These are phyloP conservation scores for Papilio glaucus DNA, from an alignment of 1,140 invertebrate species.

Conservation along the genomic window DNA sequence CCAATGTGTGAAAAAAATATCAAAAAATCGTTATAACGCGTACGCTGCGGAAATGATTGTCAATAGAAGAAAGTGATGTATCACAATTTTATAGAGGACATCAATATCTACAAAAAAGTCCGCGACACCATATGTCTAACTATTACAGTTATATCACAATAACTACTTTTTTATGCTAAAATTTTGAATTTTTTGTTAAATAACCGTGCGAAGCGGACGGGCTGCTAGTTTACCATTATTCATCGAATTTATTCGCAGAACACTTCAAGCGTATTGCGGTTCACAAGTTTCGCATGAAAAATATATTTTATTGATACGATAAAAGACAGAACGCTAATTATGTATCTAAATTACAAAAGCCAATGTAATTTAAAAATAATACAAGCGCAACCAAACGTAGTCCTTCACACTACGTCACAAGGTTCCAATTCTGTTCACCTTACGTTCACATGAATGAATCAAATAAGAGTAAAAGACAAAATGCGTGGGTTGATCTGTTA, in stretches of 20 bases:
- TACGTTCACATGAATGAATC: background rate
- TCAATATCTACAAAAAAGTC: too few species aligned
- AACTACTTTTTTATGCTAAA: too few species aligned
- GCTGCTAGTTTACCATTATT: background rate
- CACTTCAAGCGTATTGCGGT: background rate
- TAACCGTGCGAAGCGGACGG: too few species aligned
- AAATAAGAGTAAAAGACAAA: slow-evolving; percentile 25
- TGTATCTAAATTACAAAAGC: slow-evolving; percentile 6
- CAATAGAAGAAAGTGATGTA: too few species aligned
- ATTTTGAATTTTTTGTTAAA: too few species aligned
- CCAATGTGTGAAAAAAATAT: too few species aligned
- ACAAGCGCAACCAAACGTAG: background rate
- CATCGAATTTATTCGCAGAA: slow-evolving; percentile 11
- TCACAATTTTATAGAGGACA: too few species aligned
- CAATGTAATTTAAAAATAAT: background rate
- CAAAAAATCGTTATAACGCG: too few species aligned
- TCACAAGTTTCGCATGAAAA: slow-evolving; percentile 27
- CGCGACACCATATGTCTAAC: too few species aligned
- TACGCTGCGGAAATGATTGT: too few species aligned
- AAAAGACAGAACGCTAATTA: slow-evolving; percentile 37
- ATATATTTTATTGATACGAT: slow-evolving; percentile 27
- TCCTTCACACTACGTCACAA: background rate
- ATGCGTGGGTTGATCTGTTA: slow-evolving; percentile 35
- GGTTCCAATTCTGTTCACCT: background rate
- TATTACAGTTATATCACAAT: too few species aligned